Base-by-base conservation (phyloP, 2,797 vertebrate genomes). In the Dermochelys coriacea region DNA sequence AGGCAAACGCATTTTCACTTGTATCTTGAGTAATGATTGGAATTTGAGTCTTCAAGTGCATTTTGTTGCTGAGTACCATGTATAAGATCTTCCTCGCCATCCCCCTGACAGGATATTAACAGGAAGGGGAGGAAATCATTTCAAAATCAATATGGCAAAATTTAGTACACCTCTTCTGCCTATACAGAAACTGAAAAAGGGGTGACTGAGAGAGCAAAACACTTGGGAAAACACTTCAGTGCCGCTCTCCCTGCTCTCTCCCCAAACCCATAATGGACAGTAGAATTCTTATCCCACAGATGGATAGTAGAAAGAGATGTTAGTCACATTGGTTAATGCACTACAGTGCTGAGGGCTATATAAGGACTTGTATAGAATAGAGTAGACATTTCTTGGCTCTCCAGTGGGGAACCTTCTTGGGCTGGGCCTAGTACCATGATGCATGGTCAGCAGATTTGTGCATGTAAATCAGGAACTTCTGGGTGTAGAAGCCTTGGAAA, bases 1-100 rank as follows among this genome's bases (percentile, higher is more conserved):
- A 81, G 77, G 50, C 45, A 54, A 87, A 11, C 45, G 82, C 85
- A 75, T 93, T 74, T 80, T n/a, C 15, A 82, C 19, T 78, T 41
- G 59, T 59, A 6, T 61, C 86, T 86, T 10, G 37, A 82, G 71
- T 79, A 91, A 90, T 47, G 68, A n/a, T 23, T 88, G 8, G 6
- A 5, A 2, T 0, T 0, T 31, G n/a, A 52, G 41, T n/a, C 50
- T 86, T 59, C 59, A 68, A 74, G 6, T 88, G 50, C 51, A 14
- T 82, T 87, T 87, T 80, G 47, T 23, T 2, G 1, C 18, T 78
- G 85, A 14, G 18, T 1, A 80, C 8, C 0, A 1, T 85, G 52
- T 50, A 64, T 4, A 34, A 41, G 59, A 71, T 77, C 23, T 4
- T 82, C 10, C 12, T 8, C 9, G 87, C 12, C 31, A 80, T 88